These are phyloP conservation scores for roundworm (Caenorhabditis elegans) DNA, from an alignment of 1,140 invertebrate species.

Conservation along the genomic window WBcel235 BX284606.5:5394501-5395000, in stretches of 20 bases:
- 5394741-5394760: neutral
- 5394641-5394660: neutral
- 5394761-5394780: neutral
- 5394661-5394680: conserved; percentile 20
- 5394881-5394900: too few species aligned
- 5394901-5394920: neutral
- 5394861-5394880: too few species aligned
- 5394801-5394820: too few species aligned
- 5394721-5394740: neutral
- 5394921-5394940: too few species aligned
- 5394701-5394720: neutral
- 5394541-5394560: neutral
- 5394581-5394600: neutral
- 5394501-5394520: neutral
- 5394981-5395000: too few species aligned
- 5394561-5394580: neutral
- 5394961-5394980: too few species aligned
- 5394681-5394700: neutral
- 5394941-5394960: too few species aligned
- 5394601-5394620: neutral
- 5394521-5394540: neutral
- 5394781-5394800: too few species aligned
- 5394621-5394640: neutral
- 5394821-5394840: too few species aligned
- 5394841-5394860: too few species aligned